Evolutionary conservation across 2,113 vertebrate genomes (phyloP).

Genomic region (Neomonachus schauinslandi): DNA sequence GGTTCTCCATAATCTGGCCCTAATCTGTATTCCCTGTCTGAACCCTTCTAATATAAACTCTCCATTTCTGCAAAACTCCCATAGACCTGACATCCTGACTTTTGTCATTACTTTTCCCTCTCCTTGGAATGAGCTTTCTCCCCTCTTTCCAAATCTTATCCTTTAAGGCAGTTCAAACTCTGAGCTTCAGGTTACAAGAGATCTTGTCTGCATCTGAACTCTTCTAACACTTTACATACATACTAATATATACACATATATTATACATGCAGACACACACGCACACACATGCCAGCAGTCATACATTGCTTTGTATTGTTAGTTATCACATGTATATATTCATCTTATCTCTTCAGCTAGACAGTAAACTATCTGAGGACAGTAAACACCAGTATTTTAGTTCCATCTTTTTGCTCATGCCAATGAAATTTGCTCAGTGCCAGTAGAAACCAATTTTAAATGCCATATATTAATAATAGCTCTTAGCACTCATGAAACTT

Average conservation of each 20-base stretch:
- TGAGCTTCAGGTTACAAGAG: background rate
- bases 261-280: background rate
- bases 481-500: constrained; percentile 36
- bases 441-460: background rate
- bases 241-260: background rate
- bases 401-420: background rate
- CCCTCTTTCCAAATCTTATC: background rate
- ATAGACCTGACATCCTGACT: background rate
- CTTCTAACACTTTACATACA: background rate
- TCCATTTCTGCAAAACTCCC: background rate
- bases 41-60: background rate
- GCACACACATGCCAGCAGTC: background rate
- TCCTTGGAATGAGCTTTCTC: background rate
- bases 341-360: background rate
- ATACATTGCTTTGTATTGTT: background rate
- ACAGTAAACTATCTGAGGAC: background rate
- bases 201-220: background rate
- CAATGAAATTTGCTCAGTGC: background rate
- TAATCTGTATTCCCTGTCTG: background rate
- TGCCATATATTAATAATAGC: background rate
- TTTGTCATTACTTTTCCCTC: background rate
- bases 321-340: background rate
- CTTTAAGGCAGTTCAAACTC: background rate
- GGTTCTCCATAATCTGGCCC: background rate
- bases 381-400: background rate